A percentile compares a stretch with the other conserved stretches of the same genome.
Evolutionary conservation across 1,140 invertebrate genomes (phyloP).

Genomic region (Zaprionus davidi): DNA sequence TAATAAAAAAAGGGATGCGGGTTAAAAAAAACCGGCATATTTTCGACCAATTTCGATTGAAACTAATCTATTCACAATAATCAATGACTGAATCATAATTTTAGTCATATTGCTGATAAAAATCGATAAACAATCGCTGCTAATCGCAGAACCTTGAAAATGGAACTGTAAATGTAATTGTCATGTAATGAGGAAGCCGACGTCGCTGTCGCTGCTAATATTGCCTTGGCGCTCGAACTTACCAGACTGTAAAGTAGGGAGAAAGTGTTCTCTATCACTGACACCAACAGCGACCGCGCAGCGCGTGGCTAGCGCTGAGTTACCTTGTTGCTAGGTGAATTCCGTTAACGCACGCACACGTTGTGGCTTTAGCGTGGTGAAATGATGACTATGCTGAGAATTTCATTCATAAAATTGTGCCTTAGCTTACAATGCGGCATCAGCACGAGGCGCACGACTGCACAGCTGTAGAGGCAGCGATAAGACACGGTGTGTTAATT

Average conservation of each 20-base stretch:
- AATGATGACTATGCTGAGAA: conserved; percentile 15
- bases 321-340: conserved; percentile 67
- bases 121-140: conserved; percentile 8
- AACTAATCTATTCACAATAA: neutral
- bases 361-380: conserved; percentile 19
- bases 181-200: conserved; percentile 68
- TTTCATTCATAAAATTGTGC: conserved; percentile 43
- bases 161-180: conserved; percentile 24
- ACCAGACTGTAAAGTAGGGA: conserved; percentile 23
- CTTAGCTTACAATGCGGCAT: neutral
- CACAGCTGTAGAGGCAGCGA: neutral
- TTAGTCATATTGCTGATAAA: conserved; percentile 15
- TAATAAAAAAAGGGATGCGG: neutral
- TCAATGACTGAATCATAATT: neutral
- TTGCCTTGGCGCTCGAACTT: conserved; percentile 42
- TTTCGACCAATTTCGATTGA: neutral
- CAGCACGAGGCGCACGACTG: conserved; percentile 27
- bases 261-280: conserved; percentile 47
- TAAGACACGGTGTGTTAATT: neutral
- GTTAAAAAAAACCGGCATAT: neutral
- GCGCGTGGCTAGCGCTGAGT: conserved; percentile 31
- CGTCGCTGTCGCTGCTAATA: neutral
- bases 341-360: conserved; percentile 40
- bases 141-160: conserved; percentile 67
- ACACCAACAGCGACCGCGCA: neutral